Conservation (phyloP, 2,113 vertebrate genomes). For the Leucosticte australis region DNA sequence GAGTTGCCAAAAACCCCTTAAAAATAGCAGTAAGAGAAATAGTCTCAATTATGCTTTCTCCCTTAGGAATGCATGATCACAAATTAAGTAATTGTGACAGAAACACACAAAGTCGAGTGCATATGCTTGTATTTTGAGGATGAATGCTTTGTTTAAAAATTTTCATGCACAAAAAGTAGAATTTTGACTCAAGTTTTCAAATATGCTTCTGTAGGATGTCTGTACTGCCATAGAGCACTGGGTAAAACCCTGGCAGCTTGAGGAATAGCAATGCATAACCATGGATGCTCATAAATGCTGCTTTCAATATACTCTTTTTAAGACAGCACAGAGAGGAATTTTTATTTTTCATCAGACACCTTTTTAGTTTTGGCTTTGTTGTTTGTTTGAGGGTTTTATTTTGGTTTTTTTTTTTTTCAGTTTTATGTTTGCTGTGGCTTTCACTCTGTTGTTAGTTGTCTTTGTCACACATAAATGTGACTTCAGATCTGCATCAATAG, state of each 20-base stretch:
- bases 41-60: not conserved
- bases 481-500: not conserved
- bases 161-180: not conserved
- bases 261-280: not conserved
- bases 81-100: not conserved
- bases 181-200: not conserved
- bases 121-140: not conserved
- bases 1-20: not conserved
- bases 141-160: not conserved
- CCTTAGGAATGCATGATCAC: not conserved
- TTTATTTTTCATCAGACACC: not conserved
- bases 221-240: not conserved
- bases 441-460: not conserved
- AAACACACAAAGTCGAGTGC: not conserved
- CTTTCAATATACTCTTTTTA: not conserved
- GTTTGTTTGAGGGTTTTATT: not conserved
- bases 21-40: not conserved
- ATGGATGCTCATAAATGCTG: not conserved
- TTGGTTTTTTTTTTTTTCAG: not conserved
- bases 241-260: not conserved
- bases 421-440: not conserved
- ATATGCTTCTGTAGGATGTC: accelerated
- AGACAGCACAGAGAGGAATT: not conserved
- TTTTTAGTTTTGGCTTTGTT: not conserved
- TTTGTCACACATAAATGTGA: not conserved